These are phyloP conservation scores for Pristionchus pacificus DNA, from an alignment of 1,140 invertebrate species.

Conservation along the genomic window DNA sequence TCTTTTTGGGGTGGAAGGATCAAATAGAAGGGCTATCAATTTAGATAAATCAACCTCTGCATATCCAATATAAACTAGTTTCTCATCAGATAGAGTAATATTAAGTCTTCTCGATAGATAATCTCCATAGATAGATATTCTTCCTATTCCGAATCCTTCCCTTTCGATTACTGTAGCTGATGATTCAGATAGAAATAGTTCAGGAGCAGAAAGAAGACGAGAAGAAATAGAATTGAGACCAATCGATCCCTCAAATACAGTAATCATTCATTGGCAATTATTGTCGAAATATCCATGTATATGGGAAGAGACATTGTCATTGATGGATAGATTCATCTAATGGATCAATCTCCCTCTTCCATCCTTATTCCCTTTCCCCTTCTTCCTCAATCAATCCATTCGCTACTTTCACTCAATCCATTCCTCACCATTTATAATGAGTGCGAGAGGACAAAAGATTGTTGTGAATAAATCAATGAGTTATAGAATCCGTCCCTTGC, in stretches of 20 bases:
- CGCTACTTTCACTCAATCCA: too few species aligned
- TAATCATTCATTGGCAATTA: too few species aligned
- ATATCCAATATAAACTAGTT: background rate
- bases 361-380: background rate
- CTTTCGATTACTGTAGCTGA: background rate
- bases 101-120: background rate
- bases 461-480: too few species aligned
- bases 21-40: background rate
- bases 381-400: background rate
- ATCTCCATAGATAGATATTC: background rate
- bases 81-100: background rate
- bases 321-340: too few species aligned
- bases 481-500: too few species aligned
- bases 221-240: background rate
- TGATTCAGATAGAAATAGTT: background rate
- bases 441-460: too few species aligned
- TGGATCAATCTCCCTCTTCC: background rate
- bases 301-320: too few species aligned
- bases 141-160: background rate
- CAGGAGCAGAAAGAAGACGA: background rate
- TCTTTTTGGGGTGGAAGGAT: background rate
- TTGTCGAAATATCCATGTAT: too few species aligned
- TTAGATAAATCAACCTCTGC: background rate
- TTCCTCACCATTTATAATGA: too few species aligned
- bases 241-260: background rate